These are phyloP conservation scores for Plagiodera versicolora DNA, from an alignment of 2,888 invertebrate genomes.

Conservation along the genomic window DNA sequence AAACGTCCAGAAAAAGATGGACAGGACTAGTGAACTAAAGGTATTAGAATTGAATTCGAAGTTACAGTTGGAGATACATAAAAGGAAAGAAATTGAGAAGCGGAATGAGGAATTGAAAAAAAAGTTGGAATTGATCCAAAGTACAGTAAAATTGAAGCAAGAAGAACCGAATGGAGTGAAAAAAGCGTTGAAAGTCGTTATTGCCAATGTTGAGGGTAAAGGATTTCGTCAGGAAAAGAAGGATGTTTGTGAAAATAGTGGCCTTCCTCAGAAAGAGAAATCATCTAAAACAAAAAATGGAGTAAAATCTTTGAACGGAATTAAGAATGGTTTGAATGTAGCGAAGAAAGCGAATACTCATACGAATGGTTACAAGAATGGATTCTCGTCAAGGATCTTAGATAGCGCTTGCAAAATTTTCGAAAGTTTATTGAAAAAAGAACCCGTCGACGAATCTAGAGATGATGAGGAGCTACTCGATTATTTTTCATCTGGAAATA, in stretches of 20 bases:
- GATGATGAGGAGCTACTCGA: slow-evolving; percentile 35
- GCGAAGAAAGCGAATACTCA: slow-evolving; percentile 12
- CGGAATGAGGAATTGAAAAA: slow-evolving; percentile 63
- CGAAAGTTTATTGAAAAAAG: slow-evolving; percentile 41
- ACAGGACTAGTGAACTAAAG: slow-evolving; percentile 32
- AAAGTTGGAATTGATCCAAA: slow-evolving; percentile 61
- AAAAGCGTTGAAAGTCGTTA: slow-evolving; percentile 23
- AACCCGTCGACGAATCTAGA: slow-evolving; percentile 29
- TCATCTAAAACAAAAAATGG: slow-evolving; percentile 16
- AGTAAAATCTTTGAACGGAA: slow-evolving; percentile 14
- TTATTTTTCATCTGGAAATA: slow-evolving; percentile 25
- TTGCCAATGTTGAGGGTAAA: slow-evolving; percentile 19
- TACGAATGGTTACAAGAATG: slow-evolving; percentile 30
- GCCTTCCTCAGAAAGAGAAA: not conserved
- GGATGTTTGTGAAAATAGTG: not conserved
- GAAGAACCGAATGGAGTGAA: slow-evolving; percentile 14
- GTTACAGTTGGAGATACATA: slow-evolving; percentile 63
- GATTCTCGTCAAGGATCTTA: slow-evolving; percentile 25
- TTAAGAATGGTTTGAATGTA: slow-evolving; percentile 21
- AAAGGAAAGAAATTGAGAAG: slow-evolving; percentile 65
- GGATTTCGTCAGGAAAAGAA: slow-evolving; percentile 10
- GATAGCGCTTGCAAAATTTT: slow-evolving; percentile 43
- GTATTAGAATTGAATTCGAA: slow-evolving; percentile 58
- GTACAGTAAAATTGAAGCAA: slow-evolving; percentile 23
- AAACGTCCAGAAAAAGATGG: slow-evolving; percentile 25